Conservation (phyloP, 2,797 vertebrate species). For the Spondyliosoma cantharus region DNA sequence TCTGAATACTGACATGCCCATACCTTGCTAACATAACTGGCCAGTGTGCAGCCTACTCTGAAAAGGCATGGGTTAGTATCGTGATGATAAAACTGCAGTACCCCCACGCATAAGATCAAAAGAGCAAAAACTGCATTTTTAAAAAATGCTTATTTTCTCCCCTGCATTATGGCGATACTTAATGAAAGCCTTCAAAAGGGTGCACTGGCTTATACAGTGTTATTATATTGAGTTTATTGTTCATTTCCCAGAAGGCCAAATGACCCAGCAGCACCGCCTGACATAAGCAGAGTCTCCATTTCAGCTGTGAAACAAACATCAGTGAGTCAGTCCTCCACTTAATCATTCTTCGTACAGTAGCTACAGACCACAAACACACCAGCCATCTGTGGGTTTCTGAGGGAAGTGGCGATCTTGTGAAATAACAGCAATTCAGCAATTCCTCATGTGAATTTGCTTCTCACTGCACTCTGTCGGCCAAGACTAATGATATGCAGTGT, state of each 20-base stretch:
- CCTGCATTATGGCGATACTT: neutral
- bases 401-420: conserved; percentile 58
- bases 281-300: conserved; percentile 40
- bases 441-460: conserved; percentile 64
- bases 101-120: neutral
- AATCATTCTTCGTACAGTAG: conserved; percentile 51
- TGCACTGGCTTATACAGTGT: conserved; percentile 19
- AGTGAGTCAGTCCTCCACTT: conserved; percentile 45
- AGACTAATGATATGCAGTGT: conserved; percentile 61
- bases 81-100: neutral
- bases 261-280: conserved; percentile 35
- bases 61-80: neutral
- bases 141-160: conserved; percentile 16
- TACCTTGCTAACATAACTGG: too few species aligned
- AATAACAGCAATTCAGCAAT: conserved; percentile 60
- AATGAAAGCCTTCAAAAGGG: conserved; percentile 25
- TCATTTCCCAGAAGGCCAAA: conserved; percentile 42
- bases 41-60: neutral
- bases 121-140: neutral
- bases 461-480: conserved; percentile 48
- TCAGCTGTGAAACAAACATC: conserved; percentile 53
- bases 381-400: conserved; percentile 60
- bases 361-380: conserved; percentile 53
- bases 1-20: neutral
- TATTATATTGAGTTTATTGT: conserved; percentile 51